These are phyloP conservation scores for Melanotaenia boesemani DNA, from an alignment of 2,797 vertebrate species.

Conservation along the genomic window DNA sequence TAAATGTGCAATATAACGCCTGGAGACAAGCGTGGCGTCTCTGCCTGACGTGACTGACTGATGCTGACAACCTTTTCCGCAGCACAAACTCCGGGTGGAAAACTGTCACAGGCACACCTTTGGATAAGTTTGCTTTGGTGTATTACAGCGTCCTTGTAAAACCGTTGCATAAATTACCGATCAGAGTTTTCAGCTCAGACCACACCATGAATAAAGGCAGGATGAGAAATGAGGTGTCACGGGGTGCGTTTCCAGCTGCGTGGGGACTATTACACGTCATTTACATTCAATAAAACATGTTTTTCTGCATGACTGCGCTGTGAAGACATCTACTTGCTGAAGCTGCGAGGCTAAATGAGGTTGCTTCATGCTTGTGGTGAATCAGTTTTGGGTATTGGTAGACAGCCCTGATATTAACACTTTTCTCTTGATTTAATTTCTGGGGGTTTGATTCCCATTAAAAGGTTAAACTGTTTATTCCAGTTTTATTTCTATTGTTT, in stretches of 20 bases:
- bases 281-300: conserved; percentile 65
- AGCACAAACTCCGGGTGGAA: conserved; percentile 64
- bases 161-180: conserved; percentile 64
- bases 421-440: not conserved
- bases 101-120: conserved; percentile 66
- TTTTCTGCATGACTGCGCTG: conserved; percentile 54
- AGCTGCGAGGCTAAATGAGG: conserved; percentile 37
- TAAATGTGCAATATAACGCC: conserved; percentile 75
- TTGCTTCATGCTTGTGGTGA: conserved; percentile 28
- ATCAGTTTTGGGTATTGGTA: not conserved
- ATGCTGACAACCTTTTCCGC: conserved; percentile 69
- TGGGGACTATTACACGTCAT: conserved; percentile 66
- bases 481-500: not conserved
- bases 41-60: conserved; percentile 72
- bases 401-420: not conserved
- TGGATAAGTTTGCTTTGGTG: conserved; percentile 54
- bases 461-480: not conserved
- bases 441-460: not conserved
- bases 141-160: conserved; percentile 57
- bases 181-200: conserved; percentile 53
- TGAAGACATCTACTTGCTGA: conserved; percentile 46
- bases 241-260: conserved; percentile 62
- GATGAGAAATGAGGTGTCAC: conserved; percentile 72
- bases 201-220: conserved; percentile 63
- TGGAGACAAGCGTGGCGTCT: conserved; percentile 67